Evolutionary conservation across 2,113 vertebrate species (phyloP), one percentile per base, ranked within the genome.

Genomic region (Oncorhynchus kisutch): DNA sequence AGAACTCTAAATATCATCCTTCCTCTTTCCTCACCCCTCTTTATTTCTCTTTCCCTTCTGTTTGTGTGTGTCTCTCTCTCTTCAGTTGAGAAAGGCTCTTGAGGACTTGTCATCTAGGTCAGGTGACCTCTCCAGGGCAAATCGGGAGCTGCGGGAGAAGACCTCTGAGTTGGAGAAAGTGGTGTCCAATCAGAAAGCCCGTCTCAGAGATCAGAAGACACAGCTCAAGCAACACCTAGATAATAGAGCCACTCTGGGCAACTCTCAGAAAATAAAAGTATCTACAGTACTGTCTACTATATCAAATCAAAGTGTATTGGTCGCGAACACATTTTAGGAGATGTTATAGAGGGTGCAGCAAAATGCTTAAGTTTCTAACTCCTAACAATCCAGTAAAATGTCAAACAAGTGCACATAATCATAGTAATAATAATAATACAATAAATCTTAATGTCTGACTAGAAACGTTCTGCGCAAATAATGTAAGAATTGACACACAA

Each of bases 51-150:
- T 65, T 13, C 51, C 4, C 66, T 25, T 48, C 14, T 5, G 48
- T n/a, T 12, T 6, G 2, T 73, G 57, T 45, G 39, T 45, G 8
- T 11, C 39, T 45, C 39, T 48, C 59, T 18, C 16, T 22, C 11
- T 18, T 31, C 73, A 94, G 92, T 49, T 92, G 64, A 93, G 90
- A 84, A 94, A 92, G 83, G 85, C 87, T 9, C 80, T 91, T 2
- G 84, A 92, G 6, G 88, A 89, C 70, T 86, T 84, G 59, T 91
- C 80, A 48, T 79, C 57, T 68, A 86, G 87, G 66, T 82, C 90
- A 20, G 81, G 84, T 59, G 92, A 93, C 72, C 90, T 93, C 29
- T 91, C 88, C 18, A 49, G 34, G 7, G 76, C 83, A 67, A 94
- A 94, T 86, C 82, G 79, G 64, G 90, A 94, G 71, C 85, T 94